Base-by-base conservation (phyloP, 2,888 invertebrate genomes). In the Pomacea canaliculata region DNA sequence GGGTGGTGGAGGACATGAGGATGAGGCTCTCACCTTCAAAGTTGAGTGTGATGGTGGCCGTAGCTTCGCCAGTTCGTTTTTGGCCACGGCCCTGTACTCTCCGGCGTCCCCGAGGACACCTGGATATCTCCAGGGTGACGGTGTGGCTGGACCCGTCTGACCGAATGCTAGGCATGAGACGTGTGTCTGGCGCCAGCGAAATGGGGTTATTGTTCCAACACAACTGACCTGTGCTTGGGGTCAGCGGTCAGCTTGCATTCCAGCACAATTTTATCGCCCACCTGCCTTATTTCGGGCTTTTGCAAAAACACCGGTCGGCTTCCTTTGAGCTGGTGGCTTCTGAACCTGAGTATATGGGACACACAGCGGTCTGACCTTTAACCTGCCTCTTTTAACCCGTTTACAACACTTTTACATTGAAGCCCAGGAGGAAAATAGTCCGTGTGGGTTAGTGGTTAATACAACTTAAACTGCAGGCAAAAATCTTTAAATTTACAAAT, bases 211-310 rank as follows among this genome's bases (percentile, higher is more conserved):
- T 95, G 85, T 96, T 97, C 89, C 97, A 95, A 97, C 99, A n/a
- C 99, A 99, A 83, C 95, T 96, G 80, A 98, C 96, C 85, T 94
- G 94, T 70, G 98, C 91, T 95, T 80, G 8, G 90, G 89, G 68
- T 88, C 87, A 46, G 87, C 87, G 9, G 86, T 83, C 46, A 89
- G 83, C 76, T 83, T 84, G 76, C 89, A 89, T 81, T 90, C 89
- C 80, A 89, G 86, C 10, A 98, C 95, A 84, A 98, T 94, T 82
- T 96, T 92, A 51, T 86, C 84, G 84, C 97, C 98, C 96, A 89
- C 97, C 91, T 99, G 99, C 93, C 98, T 97, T 92, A 99, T 99
- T 92, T 96, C 95, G 82, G 99, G 99, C 92, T 98, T 98, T 93
- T 97, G 97, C 82, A 97, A 97, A 92, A 98, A 98, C 88, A 97